Base-by-base conservation (phyloP, 30 jellyfish, hydroid and myxozoan genomes). In the Rhopilema esculentum region DNA sequence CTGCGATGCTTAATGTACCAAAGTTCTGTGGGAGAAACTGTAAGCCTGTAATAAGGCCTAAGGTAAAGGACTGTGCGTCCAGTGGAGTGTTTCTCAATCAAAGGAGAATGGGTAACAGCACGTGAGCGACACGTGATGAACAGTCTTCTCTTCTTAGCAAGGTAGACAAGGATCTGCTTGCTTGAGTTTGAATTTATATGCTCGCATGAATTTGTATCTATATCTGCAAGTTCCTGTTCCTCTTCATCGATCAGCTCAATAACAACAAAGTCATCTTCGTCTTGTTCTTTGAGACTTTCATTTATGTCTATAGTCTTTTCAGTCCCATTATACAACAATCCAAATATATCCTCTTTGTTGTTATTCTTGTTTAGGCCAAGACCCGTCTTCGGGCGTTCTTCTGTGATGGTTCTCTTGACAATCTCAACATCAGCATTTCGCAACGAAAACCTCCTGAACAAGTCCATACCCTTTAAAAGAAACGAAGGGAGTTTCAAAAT, bases 1-100 rank as follows among this genome's bases (percentile, higher is more conserved):
- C 75, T 31, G 70, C 81, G 83, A 48, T 83, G 83, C 24, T 24
- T 83, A 16, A 68, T 61, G 62, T 69, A 83, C 92, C 92, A 83
- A 9, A 16, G 28, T 51, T 83, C 80, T 4, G 92, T 83, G 27
- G 66, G 32, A 24, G 82, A 50, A 27, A 83, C 53, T 7, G 80
- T 68, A 8, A 83, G 76, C 22, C 92, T 72, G 63, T 31, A 71
- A 29, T 61, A 69, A 16, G 92, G 92, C 72, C 66, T 61, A 23
- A 83, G 86, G 50, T 16, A 83, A 30, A 83, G 49, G 15, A 83
- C 49, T 16, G 48, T 31, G 31, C 64, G 77, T 1, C 72, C 72
- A 9, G 81, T 69, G 48, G 67, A 20, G 72, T 26, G 49, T 8
- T 53, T 25, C 70, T 71, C 24, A 1, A 73, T 23, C 71, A 57